Evolutionary conservation across 1,140 invertebrate species (phyloP).

Genomic region (Yoshiicerus persimilis): DNA sequence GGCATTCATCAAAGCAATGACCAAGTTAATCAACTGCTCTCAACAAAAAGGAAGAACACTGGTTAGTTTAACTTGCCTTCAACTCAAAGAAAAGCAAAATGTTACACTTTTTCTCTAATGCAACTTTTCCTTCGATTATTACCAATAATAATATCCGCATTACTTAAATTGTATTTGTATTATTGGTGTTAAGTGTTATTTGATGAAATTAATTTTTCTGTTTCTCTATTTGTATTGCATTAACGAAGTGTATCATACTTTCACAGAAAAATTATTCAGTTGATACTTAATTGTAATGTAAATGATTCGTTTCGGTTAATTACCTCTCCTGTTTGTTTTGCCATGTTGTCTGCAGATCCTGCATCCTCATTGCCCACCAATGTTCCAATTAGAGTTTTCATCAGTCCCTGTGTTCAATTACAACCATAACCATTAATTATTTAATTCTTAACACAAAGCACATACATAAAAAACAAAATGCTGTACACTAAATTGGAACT

Average conservation of each 20-base stretch:
- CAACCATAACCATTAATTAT: not conserved
- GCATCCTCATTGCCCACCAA: constrained; percentile 84
- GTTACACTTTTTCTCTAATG: not conserved
- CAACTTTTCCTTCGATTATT: not conserved
- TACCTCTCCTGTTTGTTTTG: constrained; percentile 91
- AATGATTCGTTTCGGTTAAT: constrained; percentile 51
- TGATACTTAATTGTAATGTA: no score
- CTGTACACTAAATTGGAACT: no score
- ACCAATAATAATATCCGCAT: not conserved
- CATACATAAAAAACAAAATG: no score
- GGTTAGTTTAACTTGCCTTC: not conserved
- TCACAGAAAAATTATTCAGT: no score
- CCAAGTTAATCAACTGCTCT: constrained; percentile 83
- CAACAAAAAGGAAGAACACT: not conserved
- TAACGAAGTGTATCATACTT: no score
- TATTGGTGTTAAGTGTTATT: not conserved
- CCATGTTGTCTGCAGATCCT: constrained; percentile 83
- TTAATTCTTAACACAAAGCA: no score
- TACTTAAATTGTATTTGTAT: not conserved
- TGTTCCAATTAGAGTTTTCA: constrained; percentile 82
- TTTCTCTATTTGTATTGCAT: not conserved
- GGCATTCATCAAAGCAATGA: constrained; percentile 83
- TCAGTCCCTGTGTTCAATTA: constrained; percentile 68
- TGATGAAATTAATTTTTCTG: not conserved
- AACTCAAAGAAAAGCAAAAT: not conserved